A percentile compares a stretch with the other conserved stretches of the same genome.
Conservation (phyloP, 2,888 invertebrate genomes). For the Metopia argyrocephala region DNA sequence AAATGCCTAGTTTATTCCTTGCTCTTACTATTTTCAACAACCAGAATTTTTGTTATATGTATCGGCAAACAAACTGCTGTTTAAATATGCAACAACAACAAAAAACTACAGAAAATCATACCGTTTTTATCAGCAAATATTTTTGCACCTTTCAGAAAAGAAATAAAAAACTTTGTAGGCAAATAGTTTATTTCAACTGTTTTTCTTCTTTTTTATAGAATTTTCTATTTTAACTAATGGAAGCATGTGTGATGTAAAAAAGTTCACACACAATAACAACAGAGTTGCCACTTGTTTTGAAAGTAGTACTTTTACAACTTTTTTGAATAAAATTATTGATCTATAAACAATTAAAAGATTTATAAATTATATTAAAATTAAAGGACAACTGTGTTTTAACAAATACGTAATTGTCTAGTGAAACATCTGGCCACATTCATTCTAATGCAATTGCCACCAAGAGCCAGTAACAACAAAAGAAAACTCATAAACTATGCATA, state of each 20-base stretch:
- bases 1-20: too few species aligned
- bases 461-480: neutral
- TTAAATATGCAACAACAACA: neutral
- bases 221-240: constrained; percentile 37
- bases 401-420: too few species aligned
- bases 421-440: neutral
- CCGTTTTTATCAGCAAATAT: constrained; percentile 44
- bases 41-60: neutral
- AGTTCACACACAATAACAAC: neutral
- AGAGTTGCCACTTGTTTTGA: constrained; percentile 7
- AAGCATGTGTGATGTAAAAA: constrained; percentile 40
- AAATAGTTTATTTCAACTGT: constrained; percentile 15
- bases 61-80: neutral
- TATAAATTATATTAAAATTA: neutral
- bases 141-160: constrained; percentile 28
- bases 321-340: neutral
- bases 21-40: too few species aligned
- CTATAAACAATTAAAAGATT: neutral
- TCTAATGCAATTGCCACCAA: neutral
- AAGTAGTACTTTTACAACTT: neutral
- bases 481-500: neutral
- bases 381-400: too few species aligned
- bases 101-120: too few species aligned
- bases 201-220: constrained; percentile 8
- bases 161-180: constrained; percentile 1